Evolutionary conservation across 1,140 invertebrate genomes (phyloP), one percentile per base, ranked within the genome.

Genomic region (Drosophila tristis): DNA sequence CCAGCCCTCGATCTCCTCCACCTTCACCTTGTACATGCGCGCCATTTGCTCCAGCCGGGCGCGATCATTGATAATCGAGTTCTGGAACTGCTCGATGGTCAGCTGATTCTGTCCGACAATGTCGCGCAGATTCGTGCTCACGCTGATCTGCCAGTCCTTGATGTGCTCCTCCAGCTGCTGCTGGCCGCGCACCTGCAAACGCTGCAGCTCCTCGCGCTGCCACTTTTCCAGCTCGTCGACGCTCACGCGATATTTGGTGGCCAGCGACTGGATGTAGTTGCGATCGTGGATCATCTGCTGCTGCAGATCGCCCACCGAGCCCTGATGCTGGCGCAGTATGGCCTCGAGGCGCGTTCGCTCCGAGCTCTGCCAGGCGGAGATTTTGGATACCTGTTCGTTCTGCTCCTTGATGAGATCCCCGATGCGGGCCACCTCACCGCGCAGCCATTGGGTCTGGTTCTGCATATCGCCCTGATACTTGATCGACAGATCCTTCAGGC

Each of bases 201-300:
- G 78, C 11, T 85, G 71, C 54, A 92, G 16, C 39, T 92, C 91
- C 23, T 78, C 55, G 2, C 78, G 62, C 43, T 92, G 91, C 91
- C 91, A 92, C 23, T 81, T 77, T 53, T 92, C 90, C 8, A 92
- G 49, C 48, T 92, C 91, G n/a, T 92, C 91, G 13, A 92, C 84
- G 13, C 76, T 81, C 5, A 92, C 80, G 5, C 87, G 79, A 48
- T 92, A 92, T 54, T 91, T 91, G 11, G 78, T 74, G 2, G 91
- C 91, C 49, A 92, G 42, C n/a, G 51, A 74, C 54, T 91, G 79
- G 0, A 91, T 59, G 23, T 92, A 91, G 47, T 51, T 75, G 39
- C 85, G 81, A 68, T 92, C 91, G 4, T 66, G 73, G 6, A 70
- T 74, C 53, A 91, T 90, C 42, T 90, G 85, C 15, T 80, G 71